Conservation (phyloP, 2,113 vertebrate genomes). For the Gallinago media region DNA sequence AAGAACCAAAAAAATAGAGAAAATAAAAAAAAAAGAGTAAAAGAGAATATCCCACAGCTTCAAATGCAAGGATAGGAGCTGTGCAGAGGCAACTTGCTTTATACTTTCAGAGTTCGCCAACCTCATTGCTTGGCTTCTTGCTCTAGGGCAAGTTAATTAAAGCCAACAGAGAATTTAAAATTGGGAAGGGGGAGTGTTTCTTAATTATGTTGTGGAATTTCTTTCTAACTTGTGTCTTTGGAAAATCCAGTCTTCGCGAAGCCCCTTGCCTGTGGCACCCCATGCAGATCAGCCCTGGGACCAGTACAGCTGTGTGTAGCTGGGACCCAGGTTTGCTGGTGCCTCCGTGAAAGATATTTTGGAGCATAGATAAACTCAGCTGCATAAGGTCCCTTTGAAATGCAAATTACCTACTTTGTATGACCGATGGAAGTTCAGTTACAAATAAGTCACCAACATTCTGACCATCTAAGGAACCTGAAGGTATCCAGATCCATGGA, state of each 20-base stretch:
- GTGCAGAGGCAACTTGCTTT: not conserved
- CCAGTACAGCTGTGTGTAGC: accelerated
- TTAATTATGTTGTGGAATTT: not conserved
- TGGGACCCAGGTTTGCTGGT: not conserved
- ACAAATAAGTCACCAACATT: not conserved
- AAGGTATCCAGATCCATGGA: not conserved
- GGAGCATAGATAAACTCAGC: not conserved
- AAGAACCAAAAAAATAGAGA: not conserved
- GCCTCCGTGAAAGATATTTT: not conserved
- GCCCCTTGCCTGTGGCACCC: not conserved
- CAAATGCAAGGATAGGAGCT: not conserved
- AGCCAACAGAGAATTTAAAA: not conserved
- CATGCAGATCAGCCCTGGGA: not conserved
- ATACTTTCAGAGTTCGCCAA: not conserved
- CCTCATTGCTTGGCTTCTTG: not conserved
- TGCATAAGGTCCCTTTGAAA: not conserved
- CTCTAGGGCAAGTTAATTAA: constrained; percentile 24
- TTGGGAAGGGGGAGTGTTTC: not conserved
- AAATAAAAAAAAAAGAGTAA: not conserved
- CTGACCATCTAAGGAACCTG: not conserved
- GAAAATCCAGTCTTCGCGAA: not conserved
- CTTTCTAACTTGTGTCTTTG: not conserved
- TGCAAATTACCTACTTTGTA: not conserved
- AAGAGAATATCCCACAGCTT: not conserved
- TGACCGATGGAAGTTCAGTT: not conserved